These are phyloP conservation scores for Ellobium chinense DNA, from an alignment of 2,888 invertebrate genomes.

Conservation along the genomic window DNA sequence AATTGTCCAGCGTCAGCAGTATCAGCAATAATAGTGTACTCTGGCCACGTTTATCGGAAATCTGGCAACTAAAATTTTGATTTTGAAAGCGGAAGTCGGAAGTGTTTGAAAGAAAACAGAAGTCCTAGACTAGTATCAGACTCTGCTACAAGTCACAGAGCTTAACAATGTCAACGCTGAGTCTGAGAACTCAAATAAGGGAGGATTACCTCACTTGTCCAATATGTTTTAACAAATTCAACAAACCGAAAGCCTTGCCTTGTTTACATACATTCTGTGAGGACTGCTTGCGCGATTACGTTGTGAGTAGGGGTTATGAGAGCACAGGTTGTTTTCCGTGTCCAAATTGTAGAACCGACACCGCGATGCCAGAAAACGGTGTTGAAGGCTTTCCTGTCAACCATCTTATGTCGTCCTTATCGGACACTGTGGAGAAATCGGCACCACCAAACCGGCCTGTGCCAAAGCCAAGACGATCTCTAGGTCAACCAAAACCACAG, in stretches of 20 bases:
- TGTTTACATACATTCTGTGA: conserved; percentile 75
- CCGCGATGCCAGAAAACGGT: conserved; percentile 61
- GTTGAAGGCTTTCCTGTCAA: conserved; percentile 67
- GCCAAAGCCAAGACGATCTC: conserved; percentile 49
- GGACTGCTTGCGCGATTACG: conserved; percentile 67
- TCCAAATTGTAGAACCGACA: conserved; percentile 65
- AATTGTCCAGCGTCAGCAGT: too few species aligned
- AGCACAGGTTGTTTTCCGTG: conserved; percentile 64
- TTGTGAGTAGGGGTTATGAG: conserved; percentile 57
- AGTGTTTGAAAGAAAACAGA: too few species aligned
- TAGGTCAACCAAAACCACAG: conserved; percentile 19
- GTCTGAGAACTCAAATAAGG: conserved; percentile 59
- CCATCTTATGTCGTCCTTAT: conserved; percentile 67
- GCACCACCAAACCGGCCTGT: conserved; percentile 28
- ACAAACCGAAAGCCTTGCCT: conserved; percentile 71
- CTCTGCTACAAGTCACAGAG: not conserved
- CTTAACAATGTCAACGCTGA: conserved; percentile 46
- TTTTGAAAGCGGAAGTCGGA: conserved; percentile 40
- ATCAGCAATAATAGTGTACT: too few species aligned
- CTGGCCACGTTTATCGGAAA: too few species aligned
- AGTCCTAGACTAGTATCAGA: not conserved
- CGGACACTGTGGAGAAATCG: conserved; percentile 61
- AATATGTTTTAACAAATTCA: conserved; percentile 66
- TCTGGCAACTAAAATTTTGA: not conserved
- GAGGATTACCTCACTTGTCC: conserved; percentile 71